These are phyloP conservation scores for Lucilia sericata DNA, from an alignment of 1,140 invertebrate genomes.

Conservation along the genomic window DNA sequence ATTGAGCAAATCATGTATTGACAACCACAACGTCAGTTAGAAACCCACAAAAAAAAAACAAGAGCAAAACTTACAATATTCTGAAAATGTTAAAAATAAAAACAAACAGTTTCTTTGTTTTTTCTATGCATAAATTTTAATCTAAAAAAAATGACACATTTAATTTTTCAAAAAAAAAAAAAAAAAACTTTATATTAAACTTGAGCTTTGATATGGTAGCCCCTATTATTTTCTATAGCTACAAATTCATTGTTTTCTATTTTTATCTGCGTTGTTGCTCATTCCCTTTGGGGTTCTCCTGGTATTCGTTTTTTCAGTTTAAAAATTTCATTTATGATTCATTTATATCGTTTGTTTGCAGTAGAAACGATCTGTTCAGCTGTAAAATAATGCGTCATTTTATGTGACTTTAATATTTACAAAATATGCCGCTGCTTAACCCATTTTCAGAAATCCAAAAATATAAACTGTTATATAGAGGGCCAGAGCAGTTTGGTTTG, in stretches of 20 bases:
- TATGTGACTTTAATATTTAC: not conserved
- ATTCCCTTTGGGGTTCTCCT: not conserved
- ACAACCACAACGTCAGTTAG: not conserved
- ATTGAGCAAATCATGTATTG: slow-evolving; percentile 1
- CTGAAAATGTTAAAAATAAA: not conserved
- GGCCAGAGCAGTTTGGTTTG: no score
- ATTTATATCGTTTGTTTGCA: not conserved
- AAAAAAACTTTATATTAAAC: not conserved
- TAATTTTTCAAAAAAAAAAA: not conserved
- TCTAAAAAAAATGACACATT: not conserved
- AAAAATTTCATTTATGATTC: not conserved
- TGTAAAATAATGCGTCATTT: not conserved
- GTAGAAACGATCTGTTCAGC: not conserved
- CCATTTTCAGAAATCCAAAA: not conserved
- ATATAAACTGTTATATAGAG: not conserved
- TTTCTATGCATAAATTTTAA: not conserved
- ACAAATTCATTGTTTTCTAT: not conserved
- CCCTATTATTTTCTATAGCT: not conserved
- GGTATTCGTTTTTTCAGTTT: not conserved
- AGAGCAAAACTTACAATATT: not conserved
- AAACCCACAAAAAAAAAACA: not conserved
- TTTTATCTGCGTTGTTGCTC: not conserved
- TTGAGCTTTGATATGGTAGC: not conserved
- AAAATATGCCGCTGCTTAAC: not conserved
- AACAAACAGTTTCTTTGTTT: not conserved